phyloP scores from a whole-genome alignment of 2,113 vertebrate species.

The Carassius carassius region DNA sequence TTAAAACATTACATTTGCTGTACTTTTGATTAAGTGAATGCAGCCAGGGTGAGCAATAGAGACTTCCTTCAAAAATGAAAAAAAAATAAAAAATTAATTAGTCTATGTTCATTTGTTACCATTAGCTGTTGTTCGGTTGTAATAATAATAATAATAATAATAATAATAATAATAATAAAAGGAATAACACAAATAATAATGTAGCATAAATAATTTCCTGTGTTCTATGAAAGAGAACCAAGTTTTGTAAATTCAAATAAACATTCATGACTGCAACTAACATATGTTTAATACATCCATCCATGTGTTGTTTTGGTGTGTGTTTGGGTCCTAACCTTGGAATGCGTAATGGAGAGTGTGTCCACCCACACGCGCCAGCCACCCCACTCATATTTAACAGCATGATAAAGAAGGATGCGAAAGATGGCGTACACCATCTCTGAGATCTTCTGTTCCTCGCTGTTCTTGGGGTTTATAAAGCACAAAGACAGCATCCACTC shows the following conservation, averaged over 20 bases:
- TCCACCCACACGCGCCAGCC: slow-evolving; percentile 99
- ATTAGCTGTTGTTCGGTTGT: neutral
- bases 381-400: slow-evolving; percentile 97
- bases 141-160: neutral
- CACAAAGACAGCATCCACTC: slow-evolving; percentile 99
- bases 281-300: neutral
- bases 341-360: slow-evolving; percentile 96
- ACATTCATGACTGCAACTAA: neutral
- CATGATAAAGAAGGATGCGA: slow-evolving; percentile 96
- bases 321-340: slow-evolving; percentile 84
- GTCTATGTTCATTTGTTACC: neutral
- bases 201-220: neutral
- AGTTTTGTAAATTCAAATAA: neutral
- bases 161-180: neutral
- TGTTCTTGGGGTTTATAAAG: slow-evolving; percentile 88
- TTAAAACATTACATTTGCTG: neutral
- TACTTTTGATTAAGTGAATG: neutral
- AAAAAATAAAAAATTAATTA: neutral
- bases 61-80: no score
- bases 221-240: neutral
- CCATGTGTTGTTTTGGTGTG: neutral
- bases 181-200: neutral
- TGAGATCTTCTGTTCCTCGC: slow-evolving; percentile 96
- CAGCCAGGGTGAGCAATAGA: neutral
- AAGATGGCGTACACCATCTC: slow-evolving; percentile 99